Percentiles rank a stretch among this genome's conserved stretches.
Conservation (phyloP, 2,797 vertebrate genomes). For the Sparus aurata region DNA sequence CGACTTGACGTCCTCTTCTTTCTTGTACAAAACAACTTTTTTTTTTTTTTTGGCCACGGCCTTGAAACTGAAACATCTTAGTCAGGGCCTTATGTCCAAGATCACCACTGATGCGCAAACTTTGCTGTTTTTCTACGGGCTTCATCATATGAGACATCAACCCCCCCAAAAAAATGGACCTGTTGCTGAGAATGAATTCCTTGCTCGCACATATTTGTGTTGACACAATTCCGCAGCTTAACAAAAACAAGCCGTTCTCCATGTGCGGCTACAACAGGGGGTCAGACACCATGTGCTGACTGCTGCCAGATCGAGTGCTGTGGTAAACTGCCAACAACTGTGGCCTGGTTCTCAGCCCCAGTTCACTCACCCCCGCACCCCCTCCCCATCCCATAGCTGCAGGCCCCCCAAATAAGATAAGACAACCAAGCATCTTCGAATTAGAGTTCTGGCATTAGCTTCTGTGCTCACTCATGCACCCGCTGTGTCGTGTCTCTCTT, state of each 20-base stretch:
- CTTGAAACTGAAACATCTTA: slow-evolving; percentile 26
- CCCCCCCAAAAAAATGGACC: slow-evolving; percentile 14
- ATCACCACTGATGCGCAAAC: slow-evolving; percentile 4
- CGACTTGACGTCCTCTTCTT: slow-evolving; percentile 25
- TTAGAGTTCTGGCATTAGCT: slow-evolving; percentile 39
- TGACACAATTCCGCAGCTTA: slow-evolving; percentile 28
- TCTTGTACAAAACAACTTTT: neutral
- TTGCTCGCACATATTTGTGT: slow-evolving; percentile 18
- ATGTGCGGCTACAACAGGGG: slow-evolving; percentile 27
- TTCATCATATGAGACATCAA: neutral
- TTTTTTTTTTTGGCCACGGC: neutral
- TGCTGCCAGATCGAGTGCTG: slow-evolving; percentile 46
- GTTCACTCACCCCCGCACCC: neutral
- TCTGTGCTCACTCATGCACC: slow-evolving; percentile 43
- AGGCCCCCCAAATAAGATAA: slow-evolving; percentile 41
- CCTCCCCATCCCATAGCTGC: slow-evolving; percentile 10
- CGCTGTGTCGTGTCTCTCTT: slow-evolving; percentile 17
- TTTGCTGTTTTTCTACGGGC: neutral
- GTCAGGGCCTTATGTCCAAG: slow-evolving; percentile 14
- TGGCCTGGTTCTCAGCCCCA: slow-evolving; percentile 29
- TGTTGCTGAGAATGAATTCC: slow-evolving; percentile 33
- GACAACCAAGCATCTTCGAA: slow-evolving; percentile 53
- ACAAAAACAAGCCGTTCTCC: slow-evolving; percentile 38
- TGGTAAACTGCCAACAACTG: slow-evolving; percentile 48
- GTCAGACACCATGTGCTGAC: slow-evolving; percentile 24